Evolutionary conservation across 2,113 vertebrate genomes (phyloP).

Genomic region (Sardina pilchardus): DNA sequence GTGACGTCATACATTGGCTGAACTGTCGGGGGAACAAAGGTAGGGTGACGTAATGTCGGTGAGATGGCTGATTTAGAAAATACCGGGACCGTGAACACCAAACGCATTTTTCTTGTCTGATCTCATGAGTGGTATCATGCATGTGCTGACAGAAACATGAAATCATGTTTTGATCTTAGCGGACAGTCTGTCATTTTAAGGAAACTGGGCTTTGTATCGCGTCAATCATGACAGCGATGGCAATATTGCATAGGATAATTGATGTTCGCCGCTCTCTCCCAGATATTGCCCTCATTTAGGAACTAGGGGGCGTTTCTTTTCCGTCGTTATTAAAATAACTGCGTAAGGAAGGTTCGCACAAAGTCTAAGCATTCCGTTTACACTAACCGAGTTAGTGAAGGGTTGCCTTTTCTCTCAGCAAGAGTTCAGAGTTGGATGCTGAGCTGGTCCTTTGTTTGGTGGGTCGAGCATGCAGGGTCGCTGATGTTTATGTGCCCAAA

Average conservation of each 20-base stretch:
- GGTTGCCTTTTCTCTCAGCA: not conserved
- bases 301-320: too few relatives aligned
- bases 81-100: slow-evolving; percentile 1
- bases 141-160: not conserved
- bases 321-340: not conserved
- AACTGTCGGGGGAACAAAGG: slow-evolving; percentile 8
- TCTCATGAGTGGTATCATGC: not conserved
- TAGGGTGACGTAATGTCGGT: slow-evolving; percentile 26
- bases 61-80: slow-evolving; percentile 48
- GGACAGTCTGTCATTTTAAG: not conserved
- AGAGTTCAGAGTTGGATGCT: not conserved
- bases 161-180: not conserved
- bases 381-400: not conserved
- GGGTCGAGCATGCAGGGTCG: not conserved
- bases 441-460: slow-evolving; percentile 1
- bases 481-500: not conserved
- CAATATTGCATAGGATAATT: not conserved
- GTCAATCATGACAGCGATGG: not conserved
- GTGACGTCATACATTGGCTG: slow-evolving; percentile 4
- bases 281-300: not conserved
- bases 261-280: not conserved
- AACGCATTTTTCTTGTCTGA: not conserved
- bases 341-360: not conserved
- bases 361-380: not conserved
- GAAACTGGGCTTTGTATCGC: not conserved